Base-by-base conservation (phyloP, 2,797 vertebrate genomes). In the Austrolebias charrua region DNA sequence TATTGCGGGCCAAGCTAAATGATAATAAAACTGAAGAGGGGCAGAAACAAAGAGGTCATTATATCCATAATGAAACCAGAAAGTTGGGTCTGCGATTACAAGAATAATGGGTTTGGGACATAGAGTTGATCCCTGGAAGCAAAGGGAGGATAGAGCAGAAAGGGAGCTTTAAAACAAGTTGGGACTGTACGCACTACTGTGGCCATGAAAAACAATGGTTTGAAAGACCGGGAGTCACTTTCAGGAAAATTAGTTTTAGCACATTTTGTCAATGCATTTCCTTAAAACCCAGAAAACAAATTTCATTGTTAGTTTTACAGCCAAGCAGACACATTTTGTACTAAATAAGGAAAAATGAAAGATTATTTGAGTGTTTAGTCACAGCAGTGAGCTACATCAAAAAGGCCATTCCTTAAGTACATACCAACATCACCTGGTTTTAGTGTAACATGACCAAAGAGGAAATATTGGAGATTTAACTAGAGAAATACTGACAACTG, bases 301-400 rank as follows among this genome's bases (percentile, higher is more conserved):
- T 63, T 54, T 63, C 55, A 63, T 56, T 69, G 73, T 75, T 40
- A 58, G 54, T 66, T 77, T 75, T 69, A 59, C 65, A 72, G 71
- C 60, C 63, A 73, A 52, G 1, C 40, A 46, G 53, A 78, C 55
- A 44, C 54, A 15, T 35, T 80, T 59, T 62, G 28, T 83, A 86
- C 88, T 85, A 61, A 84, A 92, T 89, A 82, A 90, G 85, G 87
- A 90, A 84, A 88, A 54, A 86, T 88, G 18, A 88, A 77, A 63
- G 49, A 66, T 75, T 71, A 91, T 86, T 75, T 86, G 88, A 75
- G 91, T 90, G 74, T 94, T 92, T 91, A 95, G 95, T 95, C 96
- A 96, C 95, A 97, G 95, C 95, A 95, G 95, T 96, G 95, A 94
- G 94, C 83, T 92, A 92, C 89, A 72, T 91, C 50, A 56, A 73